Conservation (phyloP, 2,113 vertebrate genomes). For the Tupaia chinensis region DNA sequence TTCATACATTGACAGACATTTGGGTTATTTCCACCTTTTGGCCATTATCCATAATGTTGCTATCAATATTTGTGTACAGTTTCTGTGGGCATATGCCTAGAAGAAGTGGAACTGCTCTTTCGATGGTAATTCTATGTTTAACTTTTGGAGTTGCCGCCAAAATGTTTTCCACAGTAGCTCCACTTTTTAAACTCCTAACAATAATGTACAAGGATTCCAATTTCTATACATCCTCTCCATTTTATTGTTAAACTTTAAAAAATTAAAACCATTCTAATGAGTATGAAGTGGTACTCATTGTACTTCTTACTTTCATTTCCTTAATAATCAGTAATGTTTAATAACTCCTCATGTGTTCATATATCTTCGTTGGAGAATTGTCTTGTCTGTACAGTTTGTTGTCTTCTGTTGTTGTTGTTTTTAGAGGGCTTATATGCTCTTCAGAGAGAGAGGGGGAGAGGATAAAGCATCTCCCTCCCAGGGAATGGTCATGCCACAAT, state of each 20-base stretch:
- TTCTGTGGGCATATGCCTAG: background rate
- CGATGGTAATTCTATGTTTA: background rate
- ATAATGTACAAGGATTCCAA: background rate
- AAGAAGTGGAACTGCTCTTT: background rate
- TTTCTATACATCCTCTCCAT: background rate
- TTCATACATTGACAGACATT: background rate
- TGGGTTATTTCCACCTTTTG: background rate
- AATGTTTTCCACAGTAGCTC: background rate
- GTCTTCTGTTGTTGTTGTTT: background rate
- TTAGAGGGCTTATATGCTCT: background rate
- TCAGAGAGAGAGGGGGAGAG: too few relatives aligned
- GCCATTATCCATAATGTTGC: background rate
- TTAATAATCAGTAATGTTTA: background rate
- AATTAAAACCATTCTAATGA: background rate
- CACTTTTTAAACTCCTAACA: background rate
- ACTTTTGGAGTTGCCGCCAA: background rate
- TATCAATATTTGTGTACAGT: background rate
- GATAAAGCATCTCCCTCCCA: background rate
- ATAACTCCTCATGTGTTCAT: background rate
- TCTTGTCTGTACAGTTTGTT: background rate
- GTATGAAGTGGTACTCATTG: background rate
- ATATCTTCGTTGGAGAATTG: background rate
- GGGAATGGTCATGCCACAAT: too few relatives aligned
- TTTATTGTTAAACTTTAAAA: background rate
- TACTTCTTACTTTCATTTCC: background rate